Evolutionary conservation across 2,113 vertebrate species (phyloP).

Genomic region (Pluvialis apricaria): DNA sequence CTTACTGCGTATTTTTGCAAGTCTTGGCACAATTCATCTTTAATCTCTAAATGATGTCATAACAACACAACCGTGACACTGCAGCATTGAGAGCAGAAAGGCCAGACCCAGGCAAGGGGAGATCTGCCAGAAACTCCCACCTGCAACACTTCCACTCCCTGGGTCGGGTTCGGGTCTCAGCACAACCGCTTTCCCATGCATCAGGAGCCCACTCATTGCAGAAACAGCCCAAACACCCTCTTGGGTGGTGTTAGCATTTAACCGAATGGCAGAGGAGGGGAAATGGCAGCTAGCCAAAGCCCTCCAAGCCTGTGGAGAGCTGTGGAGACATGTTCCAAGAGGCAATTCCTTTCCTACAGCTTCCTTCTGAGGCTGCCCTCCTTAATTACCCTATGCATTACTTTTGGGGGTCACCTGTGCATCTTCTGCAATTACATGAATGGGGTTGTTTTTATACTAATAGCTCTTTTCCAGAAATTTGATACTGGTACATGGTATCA

Average conservation of each 20-base stretch:
- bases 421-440: not conserved
- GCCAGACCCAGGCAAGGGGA: not conserved
- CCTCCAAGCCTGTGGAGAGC: not conserved
- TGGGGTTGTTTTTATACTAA: not conserved
- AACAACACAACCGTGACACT: not conserved
- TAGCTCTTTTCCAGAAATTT: not conserved
- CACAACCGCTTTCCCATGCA: rapidly evolving
- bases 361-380: not conserved
- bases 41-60: not conserved
- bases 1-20: not conserved
- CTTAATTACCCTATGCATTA: not conserved
- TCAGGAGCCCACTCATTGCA: not conserved
- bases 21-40: not conserved
- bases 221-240: not conserved
- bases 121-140: rapidly evolving
- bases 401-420: not conserved
- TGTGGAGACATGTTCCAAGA: not conserved
- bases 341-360: not conserved
- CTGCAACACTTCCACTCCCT: not conserved
- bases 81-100: not conserved
- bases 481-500: not conserved
- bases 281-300: not conserved
- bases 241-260: not conserved
- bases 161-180: not conserved
- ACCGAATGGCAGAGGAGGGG: not conserved